Percentiles rank a stretch among this genome's conserved stretches.
phyloP scores from a whole-genome alignment of 64 coral and sea anemone species.

The Platygyra sinensis region DNA sequence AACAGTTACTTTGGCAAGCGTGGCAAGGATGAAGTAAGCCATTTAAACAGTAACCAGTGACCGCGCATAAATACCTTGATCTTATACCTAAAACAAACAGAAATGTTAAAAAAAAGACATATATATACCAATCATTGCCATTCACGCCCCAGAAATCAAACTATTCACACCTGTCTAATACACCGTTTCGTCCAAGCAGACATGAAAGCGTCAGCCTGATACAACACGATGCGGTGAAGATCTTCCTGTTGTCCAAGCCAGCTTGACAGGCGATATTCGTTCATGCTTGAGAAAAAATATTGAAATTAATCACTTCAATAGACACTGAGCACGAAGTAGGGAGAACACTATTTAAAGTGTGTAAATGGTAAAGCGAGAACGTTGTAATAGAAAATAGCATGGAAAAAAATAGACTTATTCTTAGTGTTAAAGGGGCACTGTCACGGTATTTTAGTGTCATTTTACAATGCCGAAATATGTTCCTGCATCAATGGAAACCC shows the following conservation, averaged over 20 bases:
- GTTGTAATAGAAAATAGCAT: no score
- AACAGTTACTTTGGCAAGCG: no score
- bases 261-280: constrained; percentile 91
- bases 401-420: no score
- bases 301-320: neutral
- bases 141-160: no score
- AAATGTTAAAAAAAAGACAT: neutral
- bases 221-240: constrained; percentile 94
- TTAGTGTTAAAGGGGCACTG: no score
- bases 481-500: no score
- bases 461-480: no score
- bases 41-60: neutral
- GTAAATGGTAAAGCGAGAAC: no score
- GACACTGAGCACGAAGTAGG: neutral
- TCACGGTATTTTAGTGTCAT: no score
- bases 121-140: neutral
- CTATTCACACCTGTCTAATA: constrained; percentile 76
- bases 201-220: constrained; percentile 96
- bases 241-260: constrained; percentile 99
- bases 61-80: neutral
- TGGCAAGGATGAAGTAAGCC: no score
- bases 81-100: neutral
- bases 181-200: constrained; percentile 99
- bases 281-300: constrained; percentile 62
- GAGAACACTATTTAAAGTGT: no score